A percentile compares a stretch with the other conserved stretches of the same genome.
These are phyloP conservation scores for Lithosia quadra DNA, from an alignment of 2,888 invertebrate genomes.

Conservation along the genomic window DNA sequence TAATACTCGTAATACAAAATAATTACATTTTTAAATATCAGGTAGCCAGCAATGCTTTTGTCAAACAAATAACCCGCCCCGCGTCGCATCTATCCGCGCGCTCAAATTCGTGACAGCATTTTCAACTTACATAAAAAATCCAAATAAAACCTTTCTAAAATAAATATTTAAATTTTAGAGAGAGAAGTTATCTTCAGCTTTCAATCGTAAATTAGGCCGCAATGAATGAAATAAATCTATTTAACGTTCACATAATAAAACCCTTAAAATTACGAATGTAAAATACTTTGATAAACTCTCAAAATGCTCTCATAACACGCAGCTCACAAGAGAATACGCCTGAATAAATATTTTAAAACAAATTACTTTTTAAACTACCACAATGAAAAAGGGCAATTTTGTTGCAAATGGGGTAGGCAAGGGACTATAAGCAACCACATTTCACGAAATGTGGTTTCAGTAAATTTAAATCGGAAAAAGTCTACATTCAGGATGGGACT, in stretches of 20 bases:
- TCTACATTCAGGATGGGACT: too few species aligned
- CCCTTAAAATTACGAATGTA: conserved; percentile 2
- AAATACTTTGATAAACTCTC: background rate
- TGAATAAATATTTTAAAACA: conserved; percentile 1
- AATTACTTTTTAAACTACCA: background rate
- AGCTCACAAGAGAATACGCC: background rate
- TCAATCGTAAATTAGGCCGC: background rate
- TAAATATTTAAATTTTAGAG: background rate
- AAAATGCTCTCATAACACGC: conserved; percentile 2
- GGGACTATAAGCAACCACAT: too few species aligned
- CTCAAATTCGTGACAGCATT: too few species aligned
- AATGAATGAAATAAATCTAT: conserved; percentile 2
- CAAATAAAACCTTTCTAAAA: background rate
- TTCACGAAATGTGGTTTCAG: too few species aligned
- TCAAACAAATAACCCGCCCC: too few species aligned
- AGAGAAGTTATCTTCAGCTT: background rate
- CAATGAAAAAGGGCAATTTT: background rate
- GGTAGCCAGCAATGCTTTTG: too few species aligned
- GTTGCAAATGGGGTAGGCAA: too few species aligned
- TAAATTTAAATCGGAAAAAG: too few species aligned
- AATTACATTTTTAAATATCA: too few species aligned
- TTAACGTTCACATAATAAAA: conserved; percentile 3
- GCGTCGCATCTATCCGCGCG: too few species aligned
- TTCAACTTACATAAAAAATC: background rate
- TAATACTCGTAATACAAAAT: too few species aligned